Conservation (phyloP, 92 coral and sea anemone genomes). For the Phenganax subtilis region DNA sequence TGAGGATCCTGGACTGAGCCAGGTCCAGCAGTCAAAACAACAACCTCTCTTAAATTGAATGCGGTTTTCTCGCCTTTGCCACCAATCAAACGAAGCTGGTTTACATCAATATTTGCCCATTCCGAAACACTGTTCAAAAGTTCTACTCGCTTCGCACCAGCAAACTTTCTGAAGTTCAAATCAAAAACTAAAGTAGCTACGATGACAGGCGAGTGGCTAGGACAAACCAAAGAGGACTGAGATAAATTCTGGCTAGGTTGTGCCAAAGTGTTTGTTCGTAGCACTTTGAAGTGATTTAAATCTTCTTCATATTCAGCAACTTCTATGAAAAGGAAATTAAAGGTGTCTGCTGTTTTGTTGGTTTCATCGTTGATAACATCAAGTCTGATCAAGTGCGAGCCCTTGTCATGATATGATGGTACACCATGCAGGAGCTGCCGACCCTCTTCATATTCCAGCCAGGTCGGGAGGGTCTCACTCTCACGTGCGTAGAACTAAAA, state of each 20-base stretch:
- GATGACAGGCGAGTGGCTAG: constrained; percentile 64
- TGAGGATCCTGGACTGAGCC: constrained; percentile 78
- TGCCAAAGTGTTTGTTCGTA: constrained; percentile 47
- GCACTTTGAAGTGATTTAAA: constrained; percentile 50
- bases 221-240: constrained; percentile 45
- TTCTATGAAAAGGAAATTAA: constrained; percentile 50
- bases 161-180: constrained; percentile 62
- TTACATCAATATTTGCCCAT: constrained; percentile 60
- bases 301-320: constrained; percentile 59
- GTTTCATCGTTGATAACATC: constrained; percentile 50
- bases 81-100: constrained; percentile 62
- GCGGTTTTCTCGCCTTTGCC: constrained; percentile 97
- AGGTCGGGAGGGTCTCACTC: constrained; percentile 66
- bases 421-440: constrained; percentile 65
- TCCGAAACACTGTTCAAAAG: constrained; percentile 68
- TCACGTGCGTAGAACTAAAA: constrained; percentile 69
- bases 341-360: constrained; percentile 31
- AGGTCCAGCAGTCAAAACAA: constrained; percentile 92
- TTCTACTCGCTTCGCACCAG: constrained; percentile 63
- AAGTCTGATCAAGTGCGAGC: constrained; percentile 55
- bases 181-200: constrained; percentile 91
- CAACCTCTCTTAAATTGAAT: constrained; percentile 76
- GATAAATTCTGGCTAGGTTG: constrained; percentile 41
- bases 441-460: constrained; percentile 71
- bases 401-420: constrained; percentile 83